Evolutionary conservation across 2,113 vertebrate species (phyloP).

Genomic region (Dicentrarchus labrax): DNA sequence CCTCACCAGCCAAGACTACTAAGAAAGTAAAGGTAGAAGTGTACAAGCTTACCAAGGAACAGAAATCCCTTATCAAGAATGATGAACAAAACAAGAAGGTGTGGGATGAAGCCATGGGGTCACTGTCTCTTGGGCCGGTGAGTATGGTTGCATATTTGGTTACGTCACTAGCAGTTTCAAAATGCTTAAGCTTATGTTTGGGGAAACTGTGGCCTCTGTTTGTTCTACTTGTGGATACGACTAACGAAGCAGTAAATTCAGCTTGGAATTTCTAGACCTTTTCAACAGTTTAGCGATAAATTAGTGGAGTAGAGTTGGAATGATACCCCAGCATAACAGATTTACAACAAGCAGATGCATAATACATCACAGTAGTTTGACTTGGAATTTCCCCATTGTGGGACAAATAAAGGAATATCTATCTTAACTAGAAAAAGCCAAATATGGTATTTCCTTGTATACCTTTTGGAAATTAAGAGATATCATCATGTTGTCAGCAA

Average conservation of each 20-base stretch:
- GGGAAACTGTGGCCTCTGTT: too few relatives aligned
- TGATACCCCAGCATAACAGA: background rate
- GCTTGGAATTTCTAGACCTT: background rate
- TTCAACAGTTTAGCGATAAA: background rate
- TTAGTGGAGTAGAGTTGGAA: background rate
- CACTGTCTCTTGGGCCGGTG: constrained; percentile 93
- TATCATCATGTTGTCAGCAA: background rate
- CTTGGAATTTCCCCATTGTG: too few relatives aligned
- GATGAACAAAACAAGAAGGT: constrained; percentile 93
- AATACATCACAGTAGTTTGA: background rate
- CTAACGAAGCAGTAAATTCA: background rate
- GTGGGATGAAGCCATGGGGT: constrained; percentile 92
- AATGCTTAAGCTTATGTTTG: background rate
- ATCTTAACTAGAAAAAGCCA: background rate
- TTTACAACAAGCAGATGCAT: background rate
- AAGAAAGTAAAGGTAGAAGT: constrained; percentile 94
- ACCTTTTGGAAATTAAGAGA: background rate
- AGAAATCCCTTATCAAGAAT: constrained; percentile 89
- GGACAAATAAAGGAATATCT: too few relatives aligned
- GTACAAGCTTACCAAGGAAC: constrained; percentile 90
- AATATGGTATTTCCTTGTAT: background rate
- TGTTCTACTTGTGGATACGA: background rate
- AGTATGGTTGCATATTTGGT: background rate
- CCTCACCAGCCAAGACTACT: constrained; percentile 79
- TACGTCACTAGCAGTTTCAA: too few relatives aligned